Evolutionary conservation across 2,113 vertebrate species (phyloP).

Genomic region (Suncus etruscus): DNA sequence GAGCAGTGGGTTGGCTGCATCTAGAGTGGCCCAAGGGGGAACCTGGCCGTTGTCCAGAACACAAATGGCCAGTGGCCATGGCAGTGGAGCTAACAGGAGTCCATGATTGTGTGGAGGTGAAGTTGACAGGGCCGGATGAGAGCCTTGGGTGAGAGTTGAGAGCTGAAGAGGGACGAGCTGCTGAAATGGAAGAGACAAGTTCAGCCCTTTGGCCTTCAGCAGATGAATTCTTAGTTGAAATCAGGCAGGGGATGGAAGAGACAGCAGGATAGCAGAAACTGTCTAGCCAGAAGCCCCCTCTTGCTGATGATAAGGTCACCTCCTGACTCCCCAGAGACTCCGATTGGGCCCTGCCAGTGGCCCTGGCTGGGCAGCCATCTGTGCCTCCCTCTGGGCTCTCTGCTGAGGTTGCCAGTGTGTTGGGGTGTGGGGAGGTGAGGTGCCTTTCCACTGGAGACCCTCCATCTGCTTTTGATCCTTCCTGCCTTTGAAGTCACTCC

Average conservation of each 20-base stretch:
- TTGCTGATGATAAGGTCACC: constrained; percentile 31
- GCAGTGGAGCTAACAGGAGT: neutral
- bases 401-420: constrained; percentile 60
- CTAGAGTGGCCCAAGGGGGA: neutral
- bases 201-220: neutral
- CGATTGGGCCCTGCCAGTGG: neutral
- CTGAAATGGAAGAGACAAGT: neutral
- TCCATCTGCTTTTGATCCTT: constrained; percentile 83
- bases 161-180: neutral
- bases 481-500: constrained; percentile 81
- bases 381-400: constrained; percentile 50
- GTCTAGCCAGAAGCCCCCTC: neutral
- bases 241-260: neutral
- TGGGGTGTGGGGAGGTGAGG: constrained; percentile 69
- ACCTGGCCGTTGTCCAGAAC: neutral
- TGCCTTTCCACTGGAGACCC: constrained; percentile 65
- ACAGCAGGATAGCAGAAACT: constrained; percentile 51
- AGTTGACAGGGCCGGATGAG: neutral
- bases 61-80: accelerated
- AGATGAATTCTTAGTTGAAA: constrained; percentile 30
- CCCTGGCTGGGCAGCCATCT: constrained; percentile 60
- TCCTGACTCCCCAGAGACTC: neutral
- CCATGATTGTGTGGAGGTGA: neutral
- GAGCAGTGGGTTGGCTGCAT: neutral
- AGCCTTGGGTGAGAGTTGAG: neutral